phyloP scores from a whole-genome alignment of 2,113 vertebrate genomes.

The Stigmatopora argus region DNA sequence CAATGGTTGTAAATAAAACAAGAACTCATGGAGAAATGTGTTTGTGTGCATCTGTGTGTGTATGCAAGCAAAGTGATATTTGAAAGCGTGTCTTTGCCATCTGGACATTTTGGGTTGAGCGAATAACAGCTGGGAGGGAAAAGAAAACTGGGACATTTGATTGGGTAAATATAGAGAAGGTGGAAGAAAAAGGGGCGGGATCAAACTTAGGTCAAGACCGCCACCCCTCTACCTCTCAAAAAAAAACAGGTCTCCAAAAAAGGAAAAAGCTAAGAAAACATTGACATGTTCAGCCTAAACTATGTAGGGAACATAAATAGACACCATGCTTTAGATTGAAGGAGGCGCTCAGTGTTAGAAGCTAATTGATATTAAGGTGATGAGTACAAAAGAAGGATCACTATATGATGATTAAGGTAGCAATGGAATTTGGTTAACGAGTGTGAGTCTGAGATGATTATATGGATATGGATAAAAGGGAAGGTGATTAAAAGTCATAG shows the following conservation, averaged over 20 bases:
- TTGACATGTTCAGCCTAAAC: constrained; percentile 61
- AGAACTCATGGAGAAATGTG: constrained; percentile 45
- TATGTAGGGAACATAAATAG: constrained; percentile 62
- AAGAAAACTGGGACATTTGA: constrained; percentile 83
- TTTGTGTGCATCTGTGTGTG: constrained; percentile 12
- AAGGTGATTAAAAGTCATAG: constrained; percentile 46
- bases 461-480: constrained; percentile 39
- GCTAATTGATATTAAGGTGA: constrained; percentile 56
- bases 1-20: constrained; percentile 48
- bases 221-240: constrained; percentile 2
- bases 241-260: constrained; percentile 28
- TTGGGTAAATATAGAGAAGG: constrained; percentile 80
- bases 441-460: constrained; percentile 44
- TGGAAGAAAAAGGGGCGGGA: constrained; percentile 38
- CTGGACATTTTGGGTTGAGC: constrained; percentile 84
- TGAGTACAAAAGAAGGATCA: constrained; percentile 53
- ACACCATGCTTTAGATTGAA: constrained; percentile 44
- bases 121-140: constrained; percentile 93
- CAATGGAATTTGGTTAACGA: constrained; percentile 35
- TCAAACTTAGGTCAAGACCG: constrained; percentile 43
- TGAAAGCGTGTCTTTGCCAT: constrained; percentile 76
- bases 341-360: constrained; percentile 22
- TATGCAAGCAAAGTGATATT: constrained; percentile 29
- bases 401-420: constrained; percentile 66
- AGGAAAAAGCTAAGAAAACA: constrained; percentile 38